phyloP scores from a whole-genome alignment of 2,113 vertebrate genomes.

The Pelobates fuscus region DNA sequence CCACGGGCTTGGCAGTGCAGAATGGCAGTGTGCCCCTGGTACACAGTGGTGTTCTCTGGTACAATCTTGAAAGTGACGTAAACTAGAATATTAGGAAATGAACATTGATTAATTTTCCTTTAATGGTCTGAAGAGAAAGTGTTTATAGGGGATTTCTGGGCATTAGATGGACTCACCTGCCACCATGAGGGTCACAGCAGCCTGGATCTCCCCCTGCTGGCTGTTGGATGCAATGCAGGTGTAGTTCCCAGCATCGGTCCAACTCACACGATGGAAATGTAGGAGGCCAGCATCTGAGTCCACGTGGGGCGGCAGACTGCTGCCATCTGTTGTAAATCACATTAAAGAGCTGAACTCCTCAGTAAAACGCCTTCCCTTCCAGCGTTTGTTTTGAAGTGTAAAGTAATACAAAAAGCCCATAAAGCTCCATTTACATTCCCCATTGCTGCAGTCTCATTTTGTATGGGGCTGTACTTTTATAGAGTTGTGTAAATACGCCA shows the following conservation, averaged over 20 bases:
- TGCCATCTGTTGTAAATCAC: slow-evolving; percentile 73
- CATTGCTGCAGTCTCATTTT: too few relatives aligned
- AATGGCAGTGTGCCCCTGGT: slow-evolving; percentile 91
- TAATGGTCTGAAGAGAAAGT: too few relatives aligned
- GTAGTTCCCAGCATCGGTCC: slow-evolving; percentile 87
- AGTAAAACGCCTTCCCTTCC: too few relatives aligned
- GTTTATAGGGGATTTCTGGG: too few relatives aligned
- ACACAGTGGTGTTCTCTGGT: slow-evolving; percentile 90
- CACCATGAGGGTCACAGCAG: slow-evolving; percentile 83
- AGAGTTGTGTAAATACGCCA: too few relatives aligned
- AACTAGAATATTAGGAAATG: slow-evolving; percentile 66
- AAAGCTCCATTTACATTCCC: too few relatives aligned
- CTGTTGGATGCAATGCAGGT: slow-evolving; percentile 90
- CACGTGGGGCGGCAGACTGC: slow-evolving; percentile 78
- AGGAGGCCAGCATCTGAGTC: slow-evolving; percentile 80
- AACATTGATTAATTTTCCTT: not conserved
- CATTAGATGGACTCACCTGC: slow-evolving; percentile 83
- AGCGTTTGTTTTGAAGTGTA: too few relatives aligned
- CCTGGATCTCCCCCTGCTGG: slow-evolving; percentile 89
- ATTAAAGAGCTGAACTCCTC: too few relatives aligned
- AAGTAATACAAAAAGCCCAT: too few relatives aligned
- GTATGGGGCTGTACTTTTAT: too few relatives aligned
- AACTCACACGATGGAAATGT: slow-evolving; percentile 85
- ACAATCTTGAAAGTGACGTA: slow-evolving; percentile 87
- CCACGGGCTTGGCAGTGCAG: slow-evolving; percentile 93